Percentiles rank a stretch among this genome's conserved stretches.
phyloP scores from a whole-genome alignment of 2,797 vertebrate species.

The Novumbra hubbsi region DNA sequence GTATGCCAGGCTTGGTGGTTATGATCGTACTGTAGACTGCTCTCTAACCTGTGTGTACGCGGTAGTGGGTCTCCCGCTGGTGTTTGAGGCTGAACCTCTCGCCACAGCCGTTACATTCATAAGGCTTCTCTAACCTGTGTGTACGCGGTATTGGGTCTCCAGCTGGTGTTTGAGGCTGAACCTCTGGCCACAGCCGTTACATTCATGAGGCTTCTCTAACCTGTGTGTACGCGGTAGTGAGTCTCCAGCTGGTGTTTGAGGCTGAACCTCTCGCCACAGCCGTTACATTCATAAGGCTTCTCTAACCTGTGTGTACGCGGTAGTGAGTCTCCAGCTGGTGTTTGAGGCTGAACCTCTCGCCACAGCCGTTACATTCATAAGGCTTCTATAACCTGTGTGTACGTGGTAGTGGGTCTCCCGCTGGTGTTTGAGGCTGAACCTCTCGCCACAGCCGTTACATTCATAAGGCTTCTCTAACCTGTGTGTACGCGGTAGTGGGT shows the following conservation, averaged over 20 bases:
- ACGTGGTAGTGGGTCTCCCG: conserved; percentile 99
- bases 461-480: conserved; percentile 97
- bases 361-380: conserved; percentile 97
- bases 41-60: conserved; percentile 78
- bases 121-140: conserved; percentile 98
- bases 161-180: conserved; percentile 99
- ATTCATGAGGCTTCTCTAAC: conserved; percentile 98
- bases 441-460: conserved; percentile 97
- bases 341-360: conserved; percentile 98
- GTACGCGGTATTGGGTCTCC: conserved; percentile 97
- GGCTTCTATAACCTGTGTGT: conserved; percentile 98
- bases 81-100: conserved; percentile 99
- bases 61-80: conserved; percentile 98
- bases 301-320: conserved; percentile 97
- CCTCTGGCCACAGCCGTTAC: conserved; percentile 97
- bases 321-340: conserved; percentile 99
- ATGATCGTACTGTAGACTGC: neutral
- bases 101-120: conserved; percentile 97
- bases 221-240: conserved; percentile 98
- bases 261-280: conserved; percentile 98
- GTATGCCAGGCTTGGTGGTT: neutral
- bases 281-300: conserved; percentile 98
- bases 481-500: conserved; percentile 99
- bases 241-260: conserved; percentile 99
- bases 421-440: conserved; percentile 99